A percentile compares a stretch with the other conserved stretches of the same genome.
Conservation (phyloP, 2,113 vertebrate genomes). For the Pardalotus punctatus region DNA sequence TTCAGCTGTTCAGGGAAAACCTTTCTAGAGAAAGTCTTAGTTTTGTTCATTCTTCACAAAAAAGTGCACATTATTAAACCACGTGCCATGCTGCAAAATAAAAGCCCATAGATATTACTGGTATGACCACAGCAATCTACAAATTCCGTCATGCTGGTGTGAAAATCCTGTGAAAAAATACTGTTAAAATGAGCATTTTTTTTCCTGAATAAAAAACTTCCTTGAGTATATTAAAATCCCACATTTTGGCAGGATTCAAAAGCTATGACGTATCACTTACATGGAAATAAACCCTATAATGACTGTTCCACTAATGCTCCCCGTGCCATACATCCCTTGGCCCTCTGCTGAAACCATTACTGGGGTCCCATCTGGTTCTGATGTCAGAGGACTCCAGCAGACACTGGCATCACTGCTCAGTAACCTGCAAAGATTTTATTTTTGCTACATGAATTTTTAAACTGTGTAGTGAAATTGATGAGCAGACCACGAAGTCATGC, state of each 20-base stretch:
- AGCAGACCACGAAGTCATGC: not conserved
- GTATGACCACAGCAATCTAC: not conserved
- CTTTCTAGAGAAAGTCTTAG: not conserved
- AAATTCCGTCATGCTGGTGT: not conserved
- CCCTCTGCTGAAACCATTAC: not conserved
- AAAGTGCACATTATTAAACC: not conserved
- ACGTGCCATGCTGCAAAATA: not conserved
- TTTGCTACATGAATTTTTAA: conserved; percentile 25
- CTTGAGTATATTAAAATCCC: not conserved
- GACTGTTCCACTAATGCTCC: not conserved
- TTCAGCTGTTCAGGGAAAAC: not conserved
- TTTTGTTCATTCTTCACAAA: not conserved
- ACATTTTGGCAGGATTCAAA: not conserved
- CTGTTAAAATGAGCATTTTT: not conserved
- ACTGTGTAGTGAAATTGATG: not conserved
- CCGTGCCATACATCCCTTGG: not conserved
- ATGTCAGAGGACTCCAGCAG: not conserved
- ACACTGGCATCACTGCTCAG: not conserved
- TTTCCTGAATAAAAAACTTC: not conserved
- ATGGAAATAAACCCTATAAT: not conserved
- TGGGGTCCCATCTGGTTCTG: not conserved
- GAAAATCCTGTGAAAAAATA: not conserved
- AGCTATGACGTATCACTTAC: not conserved
- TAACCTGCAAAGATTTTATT: conserved; percentile 5
- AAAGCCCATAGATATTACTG: not conserved